Conservation (phyloP, 2,797 vertebrate species). For the Rhabdophis nuchalis region DNA sequence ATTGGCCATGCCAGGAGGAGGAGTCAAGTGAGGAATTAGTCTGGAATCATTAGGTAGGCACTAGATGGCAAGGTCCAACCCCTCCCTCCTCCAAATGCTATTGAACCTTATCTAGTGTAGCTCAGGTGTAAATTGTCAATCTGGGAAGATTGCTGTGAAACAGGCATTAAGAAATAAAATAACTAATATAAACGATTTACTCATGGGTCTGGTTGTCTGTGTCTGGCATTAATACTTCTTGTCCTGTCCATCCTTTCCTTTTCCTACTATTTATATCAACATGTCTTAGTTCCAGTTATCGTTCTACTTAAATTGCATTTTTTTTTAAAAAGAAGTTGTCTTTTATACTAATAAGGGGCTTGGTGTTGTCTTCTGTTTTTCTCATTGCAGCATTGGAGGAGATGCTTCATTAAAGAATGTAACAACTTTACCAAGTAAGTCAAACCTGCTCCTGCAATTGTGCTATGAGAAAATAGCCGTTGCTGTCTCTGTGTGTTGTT, state of each 20-base stretch:
- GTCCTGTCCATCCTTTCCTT: neutral
- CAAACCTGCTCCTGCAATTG: neutral
- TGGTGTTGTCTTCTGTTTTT: slow-evolving; percentile 30
- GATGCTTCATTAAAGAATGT: slow-evolving; percentile 74
- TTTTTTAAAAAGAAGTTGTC: neutral
- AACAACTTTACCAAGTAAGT: slow-evolving; percentile 92
- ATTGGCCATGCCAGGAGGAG: neutral
- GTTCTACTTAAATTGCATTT: neutral
- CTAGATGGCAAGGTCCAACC: neutral
- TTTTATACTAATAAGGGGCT: slow-evolving; percentile 7
- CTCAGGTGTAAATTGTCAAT: neutral
- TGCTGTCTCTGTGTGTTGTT: neutral
- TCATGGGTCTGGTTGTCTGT: neutral
- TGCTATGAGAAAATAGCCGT: neutral
- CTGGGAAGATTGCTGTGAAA: neutral
- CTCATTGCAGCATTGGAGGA: slow-evolving; percentile 83
- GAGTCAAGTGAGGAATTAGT: neutral
- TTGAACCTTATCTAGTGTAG: neutral
- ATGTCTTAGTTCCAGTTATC: neutral
- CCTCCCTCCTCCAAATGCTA: neutral
- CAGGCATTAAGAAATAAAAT: neutral
- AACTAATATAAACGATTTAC: neutral
- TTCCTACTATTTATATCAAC: neutral
- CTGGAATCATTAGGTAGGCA: neutral
- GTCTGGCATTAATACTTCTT: neutral